These are phyloP conservation scores for Cantharis flavilabris DNA, from an alignment of 2,888 invertebrate species.

Conservation along the genomic window DNA sequence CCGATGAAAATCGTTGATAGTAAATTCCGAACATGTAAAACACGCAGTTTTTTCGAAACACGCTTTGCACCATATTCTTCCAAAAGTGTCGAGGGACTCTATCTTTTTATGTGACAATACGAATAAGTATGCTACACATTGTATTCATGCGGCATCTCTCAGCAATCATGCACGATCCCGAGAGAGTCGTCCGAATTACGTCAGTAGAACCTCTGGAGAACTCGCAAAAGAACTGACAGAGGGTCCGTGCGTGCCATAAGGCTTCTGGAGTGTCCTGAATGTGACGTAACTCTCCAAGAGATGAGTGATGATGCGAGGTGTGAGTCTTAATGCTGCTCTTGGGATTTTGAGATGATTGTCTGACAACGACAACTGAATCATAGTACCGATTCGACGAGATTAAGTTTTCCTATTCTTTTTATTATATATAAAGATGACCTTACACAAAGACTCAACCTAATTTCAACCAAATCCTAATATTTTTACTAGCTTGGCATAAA, in stretches of 20 bases:
- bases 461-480: slow-evolving; percentile 7
- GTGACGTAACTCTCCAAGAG: slow-evolving; percentile 42
- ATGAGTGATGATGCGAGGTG: slow-evolving; percentile 50
- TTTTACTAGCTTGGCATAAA: slow-evolving; percentile 15
- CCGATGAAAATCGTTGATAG: slow-evolving; percentile 6
- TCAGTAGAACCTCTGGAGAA: slow-evolving; percentile 47
- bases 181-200: slow-evolving; percentile 53
- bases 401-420: slow-evolving; percentile 15
- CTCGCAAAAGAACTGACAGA: slow-evolving; percentile 32
- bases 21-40: slow-evolving; percentile 24
- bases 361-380: slow-evolving; percentile 49
- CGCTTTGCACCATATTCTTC: slow-evolving; percentile 23
- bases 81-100: slow-evolving; percentile 21
- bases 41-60: slow-evolving; percentile 17
- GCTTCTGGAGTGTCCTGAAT: slow-evolving; percentile 41
- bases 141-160: slow-evolving; percentile 53
- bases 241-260: slow-evolving; percentile 48
- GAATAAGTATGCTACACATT: slow-evolving; percentile 47
- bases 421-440: slow-evolving; percentile 17
- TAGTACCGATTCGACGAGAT: slow-evolving; percentile 34
- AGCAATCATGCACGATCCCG: slow-evolving; percentile 52
- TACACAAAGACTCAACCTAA: slow-evolving; percentile 9
- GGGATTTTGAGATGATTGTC: slow-evolving; percentile 51
- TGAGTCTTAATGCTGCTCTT: slow-evolving; percentile 51
- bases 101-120: slow-evolving; percentile 49